Conservation (phyloP, 2,113 vertebrate genomes). For the Notechis scutatus region DNA sequence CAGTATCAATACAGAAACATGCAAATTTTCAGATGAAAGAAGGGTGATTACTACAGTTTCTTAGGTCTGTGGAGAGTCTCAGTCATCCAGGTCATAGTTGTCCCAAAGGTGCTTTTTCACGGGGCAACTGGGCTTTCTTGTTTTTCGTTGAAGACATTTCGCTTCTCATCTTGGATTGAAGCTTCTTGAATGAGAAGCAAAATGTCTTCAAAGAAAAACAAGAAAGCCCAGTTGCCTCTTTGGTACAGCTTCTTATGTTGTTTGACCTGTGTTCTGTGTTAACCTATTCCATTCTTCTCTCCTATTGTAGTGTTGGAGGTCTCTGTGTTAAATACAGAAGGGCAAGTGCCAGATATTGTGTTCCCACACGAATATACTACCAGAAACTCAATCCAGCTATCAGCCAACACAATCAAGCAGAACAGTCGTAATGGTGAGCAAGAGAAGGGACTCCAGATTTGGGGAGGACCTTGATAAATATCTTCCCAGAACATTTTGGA, state of each 20-base stretch:
- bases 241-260: background rate
- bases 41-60: background rate
- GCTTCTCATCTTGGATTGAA: too few relatives aligned
- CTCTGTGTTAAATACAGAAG: conserved; percentile 87
- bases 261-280: background rate
- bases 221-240: too few relatives aligned
- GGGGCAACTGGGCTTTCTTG: too few relatives aligned
- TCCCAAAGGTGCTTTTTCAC: too few relatives aligned
- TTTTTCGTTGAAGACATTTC: too few relatives aligned
- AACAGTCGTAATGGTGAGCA: conserved; percentile 91
- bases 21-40: background rate
- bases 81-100: too few relatives aligned
- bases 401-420: conserved; percentile 89
- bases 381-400: conserved; percentile 88
- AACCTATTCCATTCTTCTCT: background rate
- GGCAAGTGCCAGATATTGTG: conserved; percentile 84
- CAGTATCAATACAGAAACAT: background rate
- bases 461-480: background rate
- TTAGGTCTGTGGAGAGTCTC: background rate
- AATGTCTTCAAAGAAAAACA: too few relatives aligned
- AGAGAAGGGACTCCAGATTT: background rate
- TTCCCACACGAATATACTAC: conserved; percentile 85
- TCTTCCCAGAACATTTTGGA: background rate
- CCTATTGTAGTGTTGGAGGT: conserved; percentile 82
- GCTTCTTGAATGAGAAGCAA: too few relatives aligned